Conservation (phyloP, 2,888 invertebrate species). For the Allygus modestus region DNA sequence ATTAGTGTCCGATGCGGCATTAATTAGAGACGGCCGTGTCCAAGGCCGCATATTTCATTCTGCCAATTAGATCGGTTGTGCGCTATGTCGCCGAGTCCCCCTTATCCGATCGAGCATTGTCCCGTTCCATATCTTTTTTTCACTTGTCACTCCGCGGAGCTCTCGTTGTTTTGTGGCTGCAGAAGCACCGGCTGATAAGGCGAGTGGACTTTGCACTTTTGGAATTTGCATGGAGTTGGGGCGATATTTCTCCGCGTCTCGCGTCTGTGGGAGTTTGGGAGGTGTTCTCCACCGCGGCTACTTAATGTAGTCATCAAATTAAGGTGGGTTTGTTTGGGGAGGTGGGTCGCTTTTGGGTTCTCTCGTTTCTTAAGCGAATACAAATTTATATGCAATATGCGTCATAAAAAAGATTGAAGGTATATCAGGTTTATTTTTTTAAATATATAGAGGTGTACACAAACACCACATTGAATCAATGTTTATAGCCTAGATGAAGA, state of each 20-base stretch:
- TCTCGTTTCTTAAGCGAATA: too few species aligned
- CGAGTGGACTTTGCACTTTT: slow-evolving; percentile 45
- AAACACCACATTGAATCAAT: too few species aligned
- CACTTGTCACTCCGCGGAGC: neutral
- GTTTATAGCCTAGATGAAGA: too few species aligned
- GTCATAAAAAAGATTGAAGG: too few species aligned
- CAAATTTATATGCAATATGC: too few species aligned
- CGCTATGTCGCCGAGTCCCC: slow-evolving; percentile 20
- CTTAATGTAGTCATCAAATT: slow-evolving; percentile 1
- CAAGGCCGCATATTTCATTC: slow-evolving; percentile 54
- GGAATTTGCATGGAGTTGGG: neutral
- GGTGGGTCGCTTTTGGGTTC: neutral
- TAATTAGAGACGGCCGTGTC: slow-evolving; percentile 28
- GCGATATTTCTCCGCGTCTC: neutral
- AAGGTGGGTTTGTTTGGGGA: neutral
- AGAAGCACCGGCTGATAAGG: neutral
- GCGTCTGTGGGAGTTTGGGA: neutral
- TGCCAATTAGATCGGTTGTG: slow-evolving; percentile 48
- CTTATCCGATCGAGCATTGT: slow-evolving; percentile 56
- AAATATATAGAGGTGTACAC: too few species aligned
- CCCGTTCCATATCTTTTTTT: slow-evolving; percentile 45
- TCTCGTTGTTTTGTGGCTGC: slow-evolving; percentile 40
- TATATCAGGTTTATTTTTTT: too few species aligned
- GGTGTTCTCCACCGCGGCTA: neutral
- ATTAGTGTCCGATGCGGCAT: slow-evolving; percentile 48